Evolutionary conservation across 2,113 vertebrate genomes (phyloP).

Genomic region (Centropus bengalensis): DNA sequence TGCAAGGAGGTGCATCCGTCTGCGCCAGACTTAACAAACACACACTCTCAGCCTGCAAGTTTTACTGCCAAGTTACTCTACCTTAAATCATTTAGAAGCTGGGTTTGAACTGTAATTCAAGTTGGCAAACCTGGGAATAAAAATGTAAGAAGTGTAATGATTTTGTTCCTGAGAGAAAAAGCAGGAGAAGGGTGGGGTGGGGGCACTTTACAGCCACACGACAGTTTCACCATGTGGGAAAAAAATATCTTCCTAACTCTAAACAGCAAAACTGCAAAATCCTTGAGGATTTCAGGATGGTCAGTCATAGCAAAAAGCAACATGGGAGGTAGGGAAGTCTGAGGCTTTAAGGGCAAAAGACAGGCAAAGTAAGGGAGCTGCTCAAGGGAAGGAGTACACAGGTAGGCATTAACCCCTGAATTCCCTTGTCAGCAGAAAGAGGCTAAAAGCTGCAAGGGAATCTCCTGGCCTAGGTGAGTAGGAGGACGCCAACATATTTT

Average conservation of each 20-base stretch:
- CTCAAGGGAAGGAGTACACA: not conserved
- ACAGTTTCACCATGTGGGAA: not conserved
- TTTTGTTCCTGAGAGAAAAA: conserved; percentile 27
- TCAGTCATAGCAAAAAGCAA: not conserved
- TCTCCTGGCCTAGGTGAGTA: not conserved
- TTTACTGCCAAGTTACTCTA: conserved; percentile 13
- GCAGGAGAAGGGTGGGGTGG: no score
- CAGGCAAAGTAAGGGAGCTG: not conserved
- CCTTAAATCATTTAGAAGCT: conserved; percentile 18
- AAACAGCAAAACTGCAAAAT: conserved; percentile 30
- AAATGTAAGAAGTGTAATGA: not conserved
- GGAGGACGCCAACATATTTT: not conserved
- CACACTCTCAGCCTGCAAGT: not conserved
- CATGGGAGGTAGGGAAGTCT: not conserved
- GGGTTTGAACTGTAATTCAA: not conserved
- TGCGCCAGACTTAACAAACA: conserved; percentile 36
- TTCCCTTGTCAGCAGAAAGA: not conserved
- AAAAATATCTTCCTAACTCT: not conserved
- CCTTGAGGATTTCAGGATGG: not conserved
- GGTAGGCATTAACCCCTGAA: not conserved
- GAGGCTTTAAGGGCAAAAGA: not conserved
- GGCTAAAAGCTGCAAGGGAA: not conserved
- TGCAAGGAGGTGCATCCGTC: not conserved
- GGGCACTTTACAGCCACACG: not conserved
- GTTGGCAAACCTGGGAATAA: not conserved